Evolutionary conservation across 2,113 vertebrate genomes (phyloP).

Genomic region (Podiceps cristatus): DNA sequence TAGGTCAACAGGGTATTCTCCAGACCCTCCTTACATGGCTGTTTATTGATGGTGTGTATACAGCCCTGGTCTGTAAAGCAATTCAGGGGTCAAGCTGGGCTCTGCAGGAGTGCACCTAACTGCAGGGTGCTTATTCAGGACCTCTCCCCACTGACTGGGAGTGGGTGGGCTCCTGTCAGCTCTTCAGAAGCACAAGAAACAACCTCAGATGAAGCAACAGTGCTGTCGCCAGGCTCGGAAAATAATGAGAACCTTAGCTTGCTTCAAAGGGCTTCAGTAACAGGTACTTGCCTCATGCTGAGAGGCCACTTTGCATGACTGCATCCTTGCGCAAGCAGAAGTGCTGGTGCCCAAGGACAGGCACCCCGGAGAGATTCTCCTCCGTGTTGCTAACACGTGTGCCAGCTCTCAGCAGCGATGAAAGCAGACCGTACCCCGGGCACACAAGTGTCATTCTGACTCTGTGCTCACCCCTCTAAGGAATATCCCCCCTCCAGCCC

Average conservation of each 20-base stretch:
- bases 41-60: not conserved
- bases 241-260: not conserved
- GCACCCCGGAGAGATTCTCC: not conserved
- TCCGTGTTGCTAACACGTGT: accelerated
- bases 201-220: not conserved
- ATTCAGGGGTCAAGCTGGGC: not conserved
- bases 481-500: not conserved
- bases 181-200: not conserved
- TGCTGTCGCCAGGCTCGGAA: not conserved
- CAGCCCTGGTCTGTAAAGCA: not conserved
- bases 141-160: not conserved
- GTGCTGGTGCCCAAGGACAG: not conserved
- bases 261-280: not conserved
- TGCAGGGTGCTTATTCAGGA: not conserved
- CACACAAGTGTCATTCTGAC: not conserved
- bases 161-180: not conserved
- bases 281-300: not conserved
- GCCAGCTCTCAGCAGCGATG: not conserved
- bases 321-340: not conserved
- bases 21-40: not conserved
- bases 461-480: not conserved
- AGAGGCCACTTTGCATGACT: not conserved
- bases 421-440: not conserved
- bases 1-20: not conserved
- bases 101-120: not conserved